phyloP scores from a whole-genome alignment of 2,797 vertebrate genomes.

The Danio albolineatus region DNA sequence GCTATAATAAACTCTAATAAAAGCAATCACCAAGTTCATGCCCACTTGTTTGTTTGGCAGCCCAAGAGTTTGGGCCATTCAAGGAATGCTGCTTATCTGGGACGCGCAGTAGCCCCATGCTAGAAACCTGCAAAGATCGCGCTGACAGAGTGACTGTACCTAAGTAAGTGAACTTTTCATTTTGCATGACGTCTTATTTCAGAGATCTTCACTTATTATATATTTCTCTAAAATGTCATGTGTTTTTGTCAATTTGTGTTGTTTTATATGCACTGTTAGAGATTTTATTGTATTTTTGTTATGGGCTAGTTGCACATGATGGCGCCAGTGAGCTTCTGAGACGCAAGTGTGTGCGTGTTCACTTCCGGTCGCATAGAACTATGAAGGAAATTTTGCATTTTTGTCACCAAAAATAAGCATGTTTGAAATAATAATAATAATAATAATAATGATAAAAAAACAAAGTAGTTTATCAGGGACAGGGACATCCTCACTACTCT shows the following conservation, averaged over 20 bases:
- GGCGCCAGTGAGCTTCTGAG: too few species aligned
- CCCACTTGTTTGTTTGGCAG: constrained; percentile 64
- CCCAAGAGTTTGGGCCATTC: background rate
- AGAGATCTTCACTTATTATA: background rate
- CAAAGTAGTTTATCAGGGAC: too few species aligned
- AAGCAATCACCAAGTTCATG: background rate
- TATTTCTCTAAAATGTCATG: background rate
- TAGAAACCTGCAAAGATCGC: constrained; percentile 70
- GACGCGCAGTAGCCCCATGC: constrained; percentile 57
- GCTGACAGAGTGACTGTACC: constrained; percentile 39
- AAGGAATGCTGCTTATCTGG: constrained; percentile 78
- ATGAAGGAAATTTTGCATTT: too few species aligned
- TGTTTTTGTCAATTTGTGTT: background rate
- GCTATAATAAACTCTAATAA: background rate
- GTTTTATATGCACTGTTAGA: too few species aligned
- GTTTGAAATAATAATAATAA: too few species aligned
- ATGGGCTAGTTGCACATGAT: too few species aligned
- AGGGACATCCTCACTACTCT: too few species aligned
- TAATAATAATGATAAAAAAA: too few species aligned
- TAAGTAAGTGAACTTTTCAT: background rate
- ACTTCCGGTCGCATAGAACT: too few species aligned
- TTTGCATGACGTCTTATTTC: background rate
- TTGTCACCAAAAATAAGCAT: too few species aligned
- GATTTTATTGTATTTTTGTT: too few species aligned
- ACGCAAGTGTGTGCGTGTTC: too few species aligned